phyloP scores from a whole-genome alignment of 2,797 vertebrate genomes.

The Discoglossus pictus region DNA sequence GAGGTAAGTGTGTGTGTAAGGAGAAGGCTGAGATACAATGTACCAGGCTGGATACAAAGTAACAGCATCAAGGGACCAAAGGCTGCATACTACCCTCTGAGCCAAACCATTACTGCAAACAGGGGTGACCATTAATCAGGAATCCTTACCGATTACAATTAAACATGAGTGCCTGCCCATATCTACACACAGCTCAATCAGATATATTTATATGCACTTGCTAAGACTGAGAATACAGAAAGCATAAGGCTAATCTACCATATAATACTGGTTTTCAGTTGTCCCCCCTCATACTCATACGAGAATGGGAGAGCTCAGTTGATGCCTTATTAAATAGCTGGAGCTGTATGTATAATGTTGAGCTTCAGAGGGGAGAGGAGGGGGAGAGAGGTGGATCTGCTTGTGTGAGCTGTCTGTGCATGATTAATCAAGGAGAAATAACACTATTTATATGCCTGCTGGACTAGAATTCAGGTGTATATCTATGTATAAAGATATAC shows the following conservation, averaged over 20 bases:
- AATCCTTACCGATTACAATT: background rate
- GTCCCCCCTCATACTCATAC: no score
- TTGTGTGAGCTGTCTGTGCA: conserved; percentile 46
- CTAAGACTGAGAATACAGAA: no score
- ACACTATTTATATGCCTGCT: conserved; percentile 36
- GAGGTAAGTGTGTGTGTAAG: conserved; percentile 23
- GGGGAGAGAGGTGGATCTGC: conserved; percentile 47
- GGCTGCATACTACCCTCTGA: conserved; percentile 45
- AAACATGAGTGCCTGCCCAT: background rate
- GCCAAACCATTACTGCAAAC: conserved; percentile 14
- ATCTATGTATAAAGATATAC: background rate
- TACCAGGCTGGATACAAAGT: conserved; percentile 49
- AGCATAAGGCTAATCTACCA: no score
- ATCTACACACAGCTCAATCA: no score
- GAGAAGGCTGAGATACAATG: conserved; percentile 46
- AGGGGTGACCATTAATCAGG: background rate
- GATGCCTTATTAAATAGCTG: conserved; percentile 52
- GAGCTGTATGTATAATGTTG: conserved; percentile 51
- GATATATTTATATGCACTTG: no score
- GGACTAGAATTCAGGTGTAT: background rate
- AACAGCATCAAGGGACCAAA: conserved; percentile 49
- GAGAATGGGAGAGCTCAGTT: conserved; percentile 13
- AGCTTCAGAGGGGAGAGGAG: conserved; percentile 44
- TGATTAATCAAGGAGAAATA: conserved; percentile 48
- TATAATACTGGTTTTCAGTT: no score